Percentiles rank a stretch among this genome's conserved stretches.
Conservation (phyloP, 2,113 vertebrate genomes). For the Diglossa brunneiventris region DNA sequence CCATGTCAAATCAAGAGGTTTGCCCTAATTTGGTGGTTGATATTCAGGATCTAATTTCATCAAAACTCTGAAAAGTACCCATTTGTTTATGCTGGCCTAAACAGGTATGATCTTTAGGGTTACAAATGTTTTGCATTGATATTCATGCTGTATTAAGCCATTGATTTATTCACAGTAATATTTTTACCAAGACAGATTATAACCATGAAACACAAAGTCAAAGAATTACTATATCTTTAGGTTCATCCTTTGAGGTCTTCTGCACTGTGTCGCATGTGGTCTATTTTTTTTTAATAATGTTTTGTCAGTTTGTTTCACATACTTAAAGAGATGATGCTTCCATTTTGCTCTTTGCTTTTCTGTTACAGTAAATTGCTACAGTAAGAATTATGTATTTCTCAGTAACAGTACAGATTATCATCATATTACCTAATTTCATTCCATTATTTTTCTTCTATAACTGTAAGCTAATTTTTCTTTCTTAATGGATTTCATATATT, state of each 20-base stretch:
- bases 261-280: background rate
- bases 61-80: conserved; percentile 2
- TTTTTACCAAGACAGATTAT: conserved; percentile 33
- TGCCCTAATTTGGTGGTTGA: conserved; percentile 2
- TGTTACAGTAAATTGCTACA: background rate
- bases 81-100: background rate
- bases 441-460: background rate
- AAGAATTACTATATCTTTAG: background rate
- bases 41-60: conserved; percentile 14
- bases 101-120: background rate
- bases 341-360: background rate
- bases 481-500: background rate
- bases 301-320: background rate
- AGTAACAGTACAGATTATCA: background rate
- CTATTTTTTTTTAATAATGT: background rate
- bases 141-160: background rate
- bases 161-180: background rate
- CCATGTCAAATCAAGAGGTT: background rate
- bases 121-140: background rate
- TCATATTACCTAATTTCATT: background rate
- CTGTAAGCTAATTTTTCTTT: background rate
- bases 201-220: conserved; percentile 6
- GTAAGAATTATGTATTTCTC: background rate
- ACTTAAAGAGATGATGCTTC: background rate
- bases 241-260: background rate